phyloP scores from a whole-genome alignment of 2,888 invertebrate genomes.

The Auanema sp. region DNA sequence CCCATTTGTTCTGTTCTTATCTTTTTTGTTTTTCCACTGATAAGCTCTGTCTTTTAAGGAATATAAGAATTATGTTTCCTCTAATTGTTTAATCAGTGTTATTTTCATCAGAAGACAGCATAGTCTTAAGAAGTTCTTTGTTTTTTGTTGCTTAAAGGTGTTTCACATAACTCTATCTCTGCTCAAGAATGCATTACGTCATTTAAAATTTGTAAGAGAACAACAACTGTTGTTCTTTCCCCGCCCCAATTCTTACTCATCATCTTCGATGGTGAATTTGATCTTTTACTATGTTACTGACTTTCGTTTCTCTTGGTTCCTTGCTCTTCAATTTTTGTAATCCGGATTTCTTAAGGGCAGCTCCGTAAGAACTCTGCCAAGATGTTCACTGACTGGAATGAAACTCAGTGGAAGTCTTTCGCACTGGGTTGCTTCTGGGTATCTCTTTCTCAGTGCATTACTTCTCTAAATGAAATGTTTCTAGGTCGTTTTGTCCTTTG shows the following conservation, averaged over 20 bases:
- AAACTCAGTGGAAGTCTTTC: slow-evolving; percentile 17
- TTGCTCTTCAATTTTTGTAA: not conserved
- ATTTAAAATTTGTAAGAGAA: too few species aligned
- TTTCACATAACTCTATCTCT: not conserved
- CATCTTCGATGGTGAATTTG: not conserved
- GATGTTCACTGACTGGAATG: slow-evolving; percentile 11
- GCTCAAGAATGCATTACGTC: not conserved
- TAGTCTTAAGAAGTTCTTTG: not conserved
- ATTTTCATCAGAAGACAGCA: too few species aligned
- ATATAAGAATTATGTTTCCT: too few species aligned
- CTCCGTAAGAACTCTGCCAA: not conserved
- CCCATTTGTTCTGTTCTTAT: not conserved
- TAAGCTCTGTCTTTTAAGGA: not conserved
- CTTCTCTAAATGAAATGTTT: not conserved
- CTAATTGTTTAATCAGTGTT: not conserved
- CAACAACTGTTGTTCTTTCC: not conserved
- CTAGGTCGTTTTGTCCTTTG: slow-evolving; percentile 52
- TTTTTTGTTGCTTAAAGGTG: not conserved
- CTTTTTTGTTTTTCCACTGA: slow-evolving; percentile 12
- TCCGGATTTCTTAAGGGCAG: not conserved
- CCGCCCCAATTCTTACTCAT: not conserved
- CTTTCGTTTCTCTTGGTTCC: not conserved
- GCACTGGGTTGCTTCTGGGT: slow-evolving; percentile 19
- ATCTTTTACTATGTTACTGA: not conserved
- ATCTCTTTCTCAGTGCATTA: not conserved